Base-by-base conservation (phyloP, 1,140 invertebrate genomes). In the Lepidurus arcticus region DNA sequence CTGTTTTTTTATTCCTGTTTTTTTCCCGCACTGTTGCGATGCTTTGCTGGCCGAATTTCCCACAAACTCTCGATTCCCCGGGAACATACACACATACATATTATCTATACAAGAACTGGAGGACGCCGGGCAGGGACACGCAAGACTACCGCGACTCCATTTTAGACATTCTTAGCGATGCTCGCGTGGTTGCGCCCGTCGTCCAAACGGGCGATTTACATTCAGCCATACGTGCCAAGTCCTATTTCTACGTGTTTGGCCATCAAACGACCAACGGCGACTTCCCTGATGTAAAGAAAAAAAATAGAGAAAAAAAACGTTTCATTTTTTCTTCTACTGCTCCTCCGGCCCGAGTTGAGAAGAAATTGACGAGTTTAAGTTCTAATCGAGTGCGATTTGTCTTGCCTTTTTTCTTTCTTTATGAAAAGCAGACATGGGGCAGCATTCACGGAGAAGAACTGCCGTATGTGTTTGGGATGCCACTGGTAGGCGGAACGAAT, bases 191-290 rank as follows among this genome's bases (percentile, higher is more conserved):
- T 21, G 75, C 73, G 43, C 77, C 77, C 13, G 79, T 79, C 10
- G 74, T 80, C 44, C 76, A 77, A n/a, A 78, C 73, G 21, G 79
- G 76, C 42, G 76, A 78, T 74, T 44, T 80, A 10, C 79, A 80
- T 77, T 80, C 79, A 77, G 45, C 79, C 42, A 75, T 80, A 74
- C 75, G 76, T 21, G 90, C 91, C 0, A 45, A 80, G 76, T 86
- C 85, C 42, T 97, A 92, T 85, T 96, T 97, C 85, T 97, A 96
- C 84, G 93, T 97, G 0, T 97, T 96, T 83, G 93, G 94, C 83
- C 95, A 98, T 84, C 94, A 97, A 82, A 94, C 93, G 0, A 95
- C 94, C 81, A 93, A 96, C 80, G 93, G 95, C 4, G 92, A 95
- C 83, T 95, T 94, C 86, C 93, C 93, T 7, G 92, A 92, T 89